Percentiles rank a stretch among this genome's conserved stretches.
These are phyloP conservation scores for Apis cerana DNA, from an alignment of 1,140 invertebrate species.

Conservation along the genomic window DNA sequence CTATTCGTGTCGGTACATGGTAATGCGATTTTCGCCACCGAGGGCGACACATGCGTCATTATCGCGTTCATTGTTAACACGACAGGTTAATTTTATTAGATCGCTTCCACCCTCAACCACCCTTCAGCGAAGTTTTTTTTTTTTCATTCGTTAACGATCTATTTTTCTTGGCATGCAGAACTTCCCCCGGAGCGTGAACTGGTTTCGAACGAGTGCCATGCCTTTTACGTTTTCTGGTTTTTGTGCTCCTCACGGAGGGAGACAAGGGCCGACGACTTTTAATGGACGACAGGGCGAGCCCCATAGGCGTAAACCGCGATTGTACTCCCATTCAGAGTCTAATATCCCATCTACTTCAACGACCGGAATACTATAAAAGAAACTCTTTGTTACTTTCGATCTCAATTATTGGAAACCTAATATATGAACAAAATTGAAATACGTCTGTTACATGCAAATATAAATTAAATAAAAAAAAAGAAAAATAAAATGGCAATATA, in stretches of 20 bases:
- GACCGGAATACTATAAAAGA: constrained; percentile 2
- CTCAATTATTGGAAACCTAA: too few species aligned
- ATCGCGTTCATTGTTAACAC: constrained; percentile 49
- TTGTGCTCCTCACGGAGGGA: constrained; percentile 67
- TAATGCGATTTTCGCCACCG: background rate
- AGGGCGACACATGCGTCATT: constrained; percentile 24
- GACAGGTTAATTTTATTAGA: constrained; percentile 59
- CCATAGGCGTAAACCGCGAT: constrained; percentile 67
- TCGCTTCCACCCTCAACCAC: background rate
- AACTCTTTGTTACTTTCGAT: background rate
- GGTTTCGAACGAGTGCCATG: constrained; percentile 71
- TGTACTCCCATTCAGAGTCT: constrained; percentile 22
- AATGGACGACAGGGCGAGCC: constrained; percentile 70
- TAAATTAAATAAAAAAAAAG: too few species aligned
- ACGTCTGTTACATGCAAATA: too few species aligned
- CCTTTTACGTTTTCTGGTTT: constrained; percentile 73
- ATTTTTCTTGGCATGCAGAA: constrained; percentile 57
- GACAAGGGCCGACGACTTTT: constrained; percentile 70
- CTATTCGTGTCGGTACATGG: background rate
- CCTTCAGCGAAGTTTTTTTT: background rate
- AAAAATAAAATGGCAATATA: too few species aligned
- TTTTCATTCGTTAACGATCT: constrained; percentile 63
- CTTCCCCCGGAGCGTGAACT: constrained; percentile 70
- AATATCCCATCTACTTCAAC: constrained; percentile 19
- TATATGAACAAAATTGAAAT: too few species aligned